phyloP scores from a whole-genome alignment of 2,797 vertebrate genomes.

The Clamator glandarius region DNA sequence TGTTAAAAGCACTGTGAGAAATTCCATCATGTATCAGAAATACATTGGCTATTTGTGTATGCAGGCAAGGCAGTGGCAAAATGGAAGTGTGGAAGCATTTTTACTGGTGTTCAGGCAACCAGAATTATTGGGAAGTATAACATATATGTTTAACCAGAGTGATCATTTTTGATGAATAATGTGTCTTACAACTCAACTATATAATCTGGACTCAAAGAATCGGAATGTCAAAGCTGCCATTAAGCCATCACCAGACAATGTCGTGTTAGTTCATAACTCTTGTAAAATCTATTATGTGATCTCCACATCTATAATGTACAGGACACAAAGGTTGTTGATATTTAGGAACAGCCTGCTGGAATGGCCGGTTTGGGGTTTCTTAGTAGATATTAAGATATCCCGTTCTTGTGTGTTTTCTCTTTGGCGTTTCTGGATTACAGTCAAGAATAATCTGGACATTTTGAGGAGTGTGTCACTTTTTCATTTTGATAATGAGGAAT shows the following conservation, averaged over 20 bases:
- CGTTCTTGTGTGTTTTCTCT: slow-evolving; percentile 46
- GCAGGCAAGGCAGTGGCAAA: background rate
- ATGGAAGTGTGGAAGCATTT: background rate
- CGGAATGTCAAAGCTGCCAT: background rate
- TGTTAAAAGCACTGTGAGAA: background rate
- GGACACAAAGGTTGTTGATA: background rate
- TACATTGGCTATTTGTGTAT: background rate
- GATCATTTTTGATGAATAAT: background rate
- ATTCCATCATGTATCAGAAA: background rate
- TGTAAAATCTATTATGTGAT: background rate
- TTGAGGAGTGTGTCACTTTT: slow-evolving; percentile 5
- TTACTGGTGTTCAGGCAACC: background rate
- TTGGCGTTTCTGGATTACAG: slow-evolving; percentile 59
- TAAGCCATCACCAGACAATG: background rate
- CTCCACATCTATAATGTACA: background rate
- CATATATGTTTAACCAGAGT: background rate
- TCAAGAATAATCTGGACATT: slow-evolving; percentile 44
- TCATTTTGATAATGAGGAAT: slow-evolving; percentile 23
- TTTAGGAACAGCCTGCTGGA: background rate
- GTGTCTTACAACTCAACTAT: background rate
- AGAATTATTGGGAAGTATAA: background rate
- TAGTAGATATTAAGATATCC: slow-evolving; percentile 44
- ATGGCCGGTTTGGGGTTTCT: background rate
- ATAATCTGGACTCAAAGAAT: background rate
- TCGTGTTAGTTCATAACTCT: background rate